These are phyloP conservation scores for Leucopsar rothschildi DNA, from an alignment of 2,113 vertebrate species.

Conservation along the genomic window DNA sequence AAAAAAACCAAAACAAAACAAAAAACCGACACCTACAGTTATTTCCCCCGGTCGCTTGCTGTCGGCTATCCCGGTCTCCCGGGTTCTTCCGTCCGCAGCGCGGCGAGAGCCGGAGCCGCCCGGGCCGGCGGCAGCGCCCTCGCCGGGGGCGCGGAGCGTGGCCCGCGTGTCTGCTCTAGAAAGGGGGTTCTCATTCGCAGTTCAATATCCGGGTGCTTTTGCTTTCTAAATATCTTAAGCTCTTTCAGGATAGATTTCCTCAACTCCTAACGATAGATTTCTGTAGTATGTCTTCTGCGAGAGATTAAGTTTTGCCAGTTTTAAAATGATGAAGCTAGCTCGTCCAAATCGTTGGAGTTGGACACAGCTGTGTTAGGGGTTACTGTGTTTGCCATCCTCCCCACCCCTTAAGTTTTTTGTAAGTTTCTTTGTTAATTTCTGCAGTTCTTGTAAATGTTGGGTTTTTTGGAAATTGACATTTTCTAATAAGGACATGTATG, in stretches of 20 bases:
- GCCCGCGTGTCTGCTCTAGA: rapidly evolving
- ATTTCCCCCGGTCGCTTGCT: neutral
- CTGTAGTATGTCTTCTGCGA: neutral
- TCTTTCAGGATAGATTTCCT: neutral
- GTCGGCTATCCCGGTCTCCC: too few relatives aligned
- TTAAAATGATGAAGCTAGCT: neutral
- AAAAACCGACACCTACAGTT: neutral
- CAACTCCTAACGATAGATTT: neutral
- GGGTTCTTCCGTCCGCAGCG: neutral
- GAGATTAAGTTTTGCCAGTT: neutral
- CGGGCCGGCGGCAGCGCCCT: neutral
- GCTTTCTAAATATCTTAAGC: neutral
- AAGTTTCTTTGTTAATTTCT: neutral
- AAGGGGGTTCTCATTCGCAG: rapidly evolving
- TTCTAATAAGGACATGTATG: neutral
- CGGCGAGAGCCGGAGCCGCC: neutral
- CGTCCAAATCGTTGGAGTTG: neutral
- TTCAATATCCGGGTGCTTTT: neutral
- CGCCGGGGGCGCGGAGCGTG: neutral
- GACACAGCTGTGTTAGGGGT: neutral
- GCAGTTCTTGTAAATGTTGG: neutral
- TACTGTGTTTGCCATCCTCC: neutral
- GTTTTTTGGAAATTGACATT: neutral
- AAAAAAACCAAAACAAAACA: too few relatives aligned
- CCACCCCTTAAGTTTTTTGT: rapidly evolving